phyloP scores from a whole-genome alignment of 2,797 vertebrate species.

The Prionace glauca region DNA sequence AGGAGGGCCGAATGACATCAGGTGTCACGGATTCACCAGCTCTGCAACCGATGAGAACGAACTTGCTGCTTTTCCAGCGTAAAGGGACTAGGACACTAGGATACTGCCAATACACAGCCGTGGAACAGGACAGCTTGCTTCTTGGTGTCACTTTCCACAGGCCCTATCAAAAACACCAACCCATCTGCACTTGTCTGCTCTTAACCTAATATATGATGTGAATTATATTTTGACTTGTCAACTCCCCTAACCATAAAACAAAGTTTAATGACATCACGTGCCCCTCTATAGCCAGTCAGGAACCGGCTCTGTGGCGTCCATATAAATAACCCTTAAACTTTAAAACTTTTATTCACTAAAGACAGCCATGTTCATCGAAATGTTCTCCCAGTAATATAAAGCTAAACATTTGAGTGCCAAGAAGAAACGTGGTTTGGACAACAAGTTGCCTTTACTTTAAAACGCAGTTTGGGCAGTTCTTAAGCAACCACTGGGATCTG shows the following conservation, averaged over 20 bases:
- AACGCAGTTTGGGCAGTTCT: background rate
- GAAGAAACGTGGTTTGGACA: background rate
- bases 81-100: conserved; percentile 53
- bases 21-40: conserved; percentile 42
- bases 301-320: conserved; percentile 72
- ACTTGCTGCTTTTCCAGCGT: conserved; percentile 60
- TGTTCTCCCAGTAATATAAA: conserved; percentile 51
- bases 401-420: background rate
- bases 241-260: conserved; percentile 98
- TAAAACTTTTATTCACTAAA: conserved; percentile 78
- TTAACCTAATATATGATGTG: conserved; percentile 98
- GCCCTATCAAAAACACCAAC: conserved; percentile 75
- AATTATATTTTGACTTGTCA: conserved; percentile 99
- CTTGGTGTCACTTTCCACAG: conserved; percentile 68
- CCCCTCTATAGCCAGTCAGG: conserved; percentile 92
- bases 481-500: background rate
- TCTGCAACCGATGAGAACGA: conserved; percentile 48
- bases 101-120: conserved; percentile 54
- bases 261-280: conserved; percentile 99
- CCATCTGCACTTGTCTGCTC: conserved; percentile 91
- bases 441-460: conserved; percentile 7
- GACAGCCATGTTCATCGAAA: conserved; percentile 59
- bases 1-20: conserved; percentile 50
- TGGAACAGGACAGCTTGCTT: conserved; percentile 54
- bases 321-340: conserved; percentile 97